Evolutionary conservation across 2,888 invertebrate species (phyloP).

Genomic region (Zaprionus obscuricornis): DNA sequence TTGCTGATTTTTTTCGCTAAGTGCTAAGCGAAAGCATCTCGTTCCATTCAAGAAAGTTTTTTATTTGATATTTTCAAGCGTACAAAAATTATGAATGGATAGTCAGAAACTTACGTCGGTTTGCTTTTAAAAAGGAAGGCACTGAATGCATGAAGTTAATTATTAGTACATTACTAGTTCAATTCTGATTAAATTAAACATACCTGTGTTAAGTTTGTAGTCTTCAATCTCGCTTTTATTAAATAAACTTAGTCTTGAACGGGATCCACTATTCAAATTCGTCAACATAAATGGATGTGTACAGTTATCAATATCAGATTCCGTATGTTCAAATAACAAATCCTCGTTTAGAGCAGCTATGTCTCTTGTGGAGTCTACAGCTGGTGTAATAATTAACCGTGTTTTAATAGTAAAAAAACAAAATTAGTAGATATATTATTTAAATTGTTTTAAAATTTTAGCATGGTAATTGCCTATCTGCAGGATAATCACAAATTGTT

Average conservation of each 20-base stretch:
- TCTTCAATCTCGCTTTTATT: conserved; percentile 88
- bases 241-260: conserved; percentile 86
- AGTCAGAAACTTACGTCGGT: conserved; percentile 70
- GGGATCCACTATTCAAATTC: conserved; percentile 84
- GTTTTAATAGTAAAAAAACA: too few species aligned
- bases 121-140: conserved; percentile 86
- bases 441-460: too few species aligned
- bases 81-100: conserved; percentile 11
- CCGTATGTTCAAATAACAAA: conserved; percentile 87
- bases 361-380: conserved; percentile 86
- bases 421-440: too few species aligned
- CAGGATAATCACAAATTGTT: too few species aligned
- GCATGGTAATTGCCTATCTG: too few species aligned
- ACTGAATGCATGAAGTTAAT: conserved; percentile 82
- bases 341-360: conserved; percentile 89
- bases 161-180: not conserved
- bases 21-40: too few species aligned
- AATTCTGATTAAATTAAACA: conserved; percentile 16
- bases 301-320: conserved; percentile 86
- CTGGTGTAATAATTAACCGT: too few species aligned
- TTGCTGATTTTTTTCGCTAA: too few species aligned
- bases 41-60: too few species aligned
- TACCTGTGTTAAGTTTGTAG: conserved; percentile 86
- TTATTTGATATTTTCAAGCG: too few species aligned
- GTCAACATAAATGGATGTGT: conserved; percentile 86